Percentiles rank a stretch among this genome's conserved stretches.
These are phyloP conservation scores for Prunella fulvescens DNA, from an alignment of 2,113 vertebrate species.

Conservation along the genomic window DNA sequence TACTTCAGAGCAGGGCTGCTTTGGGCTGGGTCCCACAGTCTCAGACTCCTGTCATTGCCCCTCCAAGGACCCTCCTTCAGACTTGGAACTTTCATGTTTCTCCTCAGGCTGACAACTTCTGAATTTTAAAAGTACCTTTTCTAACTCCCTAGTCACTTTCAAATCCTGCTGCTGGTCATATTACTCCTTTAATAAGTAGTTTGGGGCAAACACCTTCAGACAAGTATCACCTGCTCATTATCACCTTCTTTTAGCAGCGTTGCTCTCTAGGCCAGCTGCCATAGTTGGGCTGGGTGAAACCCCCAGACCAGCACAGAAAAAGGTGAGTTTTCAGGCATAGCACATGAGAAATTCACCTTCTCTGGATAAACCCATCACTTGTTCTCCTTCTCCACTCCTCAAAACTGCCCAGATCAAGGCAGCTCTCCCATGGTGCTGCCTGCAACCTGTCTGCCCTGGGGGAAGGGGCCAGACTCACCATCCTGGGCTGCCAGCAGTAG, in stretches of 20 bases:
- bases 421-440: background rate
- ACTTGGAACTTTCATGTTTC: background rate
- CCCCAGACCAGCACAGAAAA: background rate
- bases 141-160: background rate
- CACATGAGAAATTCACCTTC: accelerated
- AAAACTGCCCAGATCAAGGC: background rate
- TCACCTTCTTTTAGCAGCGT: background rate
- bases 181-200: background rate
- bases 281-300: background rate
- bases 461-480: background rate
- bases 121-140: background rate
- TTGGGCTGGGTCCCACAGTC: background rate
- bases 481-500: background rate
- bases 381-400: background rate
- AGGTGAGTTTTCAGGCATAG: background rate
- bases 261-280: background rate
- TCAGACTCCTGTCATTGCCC: background rate
- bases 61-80: background rate
- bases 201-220: background rate
- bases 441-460: background rate
- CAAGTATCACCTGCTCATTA: background rate
- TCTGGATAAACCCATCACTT: no score
- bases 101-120: background rate
- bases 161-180: background rate
- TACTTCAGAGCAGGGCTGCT: background rate